Percentiles rank a stretch among this genome's conserved stretches.
These are phyloP conservation scores for Mallotus villosus DNA, from an alignment of 2,797 vertebrate genomes.

Conservation along the genomic window DNA sequence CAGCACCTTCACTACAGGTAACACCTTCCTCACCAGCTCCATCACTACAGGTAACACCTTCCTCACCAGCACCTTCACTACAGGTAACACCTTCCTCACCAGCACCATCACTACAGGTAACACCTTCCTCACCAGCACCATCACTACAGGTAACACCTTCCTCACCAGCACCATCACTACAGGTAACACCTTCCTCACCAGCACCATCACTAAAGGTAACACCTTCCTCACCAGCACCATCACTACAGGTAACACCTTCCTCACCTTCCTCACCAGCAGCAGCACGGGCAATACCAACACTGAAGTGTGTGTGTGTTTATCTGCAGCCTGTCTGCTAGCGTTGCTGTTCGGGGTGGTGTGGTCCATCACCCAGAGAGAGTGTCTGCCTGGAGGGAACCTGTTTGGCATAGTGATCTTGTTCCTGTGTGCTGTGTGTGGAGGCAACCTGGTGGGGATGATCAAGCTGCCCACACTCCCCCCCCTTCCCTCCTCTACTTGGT, in stretches of 20 bases:
- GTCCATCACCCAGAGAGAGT: constrained; percentile 83
- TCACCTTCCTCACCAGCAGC: constrained; percentile 9
- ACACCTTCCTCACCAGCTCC: not conserved
- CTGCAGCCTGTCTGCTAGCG: constrained; percentile 69
- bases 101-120: constrained; percentile 6
- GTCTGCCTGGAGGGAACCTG: constrained; percentile 87
- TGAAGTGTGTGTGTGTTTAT: not conserved
- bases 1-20: constrained; percentile 4
- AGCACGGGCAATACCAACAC: not conserved
- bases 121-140: not conserved
- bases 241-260: constrained; percentile 14
- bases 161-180: not conserved
- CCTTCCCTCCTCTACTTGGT: constrained; percentile 90
- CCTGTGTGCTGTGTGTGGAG: constrained; percentile 81
- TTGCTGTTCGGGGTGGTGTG: constrained; percentile 86
- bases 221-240: constrained; percentile 4
- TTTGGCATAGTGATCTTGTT: constrained; percentile 89
- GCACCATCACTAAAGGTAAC: constrained; percentile 4
- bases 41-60: constrained; percentile 13
- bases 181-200: constrained; percentile 11
- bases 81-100: constrained; percentile 13
- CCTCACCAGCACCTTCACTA: not conserved
- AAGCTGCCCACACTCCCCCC: constrained; percentile 79
- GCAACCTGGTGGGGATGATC: constrained; percentile 84
- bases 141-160: constrained; percentile 12